Evolutionary conservation across 2,113 vertebrate genomes (phyloP).

Genomic region (Caranx ignobilis): DNA sequence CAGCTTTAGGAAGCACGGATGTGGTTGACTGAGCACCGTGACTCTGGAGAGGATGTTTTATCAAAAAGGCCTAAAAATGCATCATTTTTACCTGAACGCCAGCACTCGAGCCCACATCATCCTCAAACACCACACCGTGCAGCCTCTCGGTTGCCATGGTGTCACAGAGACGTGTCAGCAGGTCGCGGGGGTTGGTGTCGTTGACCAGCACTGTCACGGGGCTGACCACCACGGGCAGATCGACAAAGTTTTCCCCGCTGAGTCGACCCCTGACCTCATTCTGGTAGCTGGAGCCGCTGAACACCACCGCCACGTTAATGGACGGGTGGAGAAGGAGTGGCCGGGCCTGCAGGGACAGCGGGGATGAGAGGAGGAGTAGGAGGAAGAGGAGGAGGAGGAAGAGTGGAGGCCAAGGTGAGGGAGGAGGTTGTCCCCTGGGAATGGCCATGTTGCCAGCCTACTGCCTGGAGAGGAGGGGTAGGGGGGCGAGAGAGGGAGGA

Average conservation of each 20-base stretch:
- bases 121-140: constrained; percentile 95
- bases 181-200: constrained; percentile 94
- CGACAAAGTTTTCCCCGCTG: constrained; percentile 92
- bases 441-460: constrained; percentile 84
- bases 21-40: constrained; percentile 42
- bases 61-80: constrained; percentile 7
- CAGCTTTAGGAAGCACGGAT: constrained; percentile 24
- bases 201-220: constrained; percentile 93
- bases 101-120: constrained; percentile 90
- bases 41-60: constrained; percentile 25
- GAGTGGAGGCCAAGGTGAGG: constrained; percentile 68
- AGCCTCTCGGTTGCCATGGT: constrained; percentile 89
- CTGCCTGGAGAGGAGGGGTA: constrained; percentile 67
- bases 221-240: constrained; percentile 94
- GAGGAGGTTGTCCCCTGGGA: constrained; percentile 64
- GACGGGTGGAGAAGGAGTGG: constrained; percentile 82
- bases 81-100: constrained; percentile 86
- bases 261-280: constrained; percentile 89
- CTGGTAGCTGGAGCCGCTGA: constrained; percentile 90
- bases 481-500: constrained; percentile 9
- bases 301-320: constrained; percentile 90
- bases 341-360: constrained; percentile 67
- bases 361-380: constrained; percentile 71
- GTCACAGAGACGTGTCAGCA: constrained; percentile 92
- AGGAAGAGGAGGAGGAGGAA: constrained; percentile 71